Percentiles rank a stretch among this genome's conserved stretches.
phyloP scores from a whole-genome alignment of 2,113 vertebrate species.

The Phalacrocorax aristotelis region DNA sequence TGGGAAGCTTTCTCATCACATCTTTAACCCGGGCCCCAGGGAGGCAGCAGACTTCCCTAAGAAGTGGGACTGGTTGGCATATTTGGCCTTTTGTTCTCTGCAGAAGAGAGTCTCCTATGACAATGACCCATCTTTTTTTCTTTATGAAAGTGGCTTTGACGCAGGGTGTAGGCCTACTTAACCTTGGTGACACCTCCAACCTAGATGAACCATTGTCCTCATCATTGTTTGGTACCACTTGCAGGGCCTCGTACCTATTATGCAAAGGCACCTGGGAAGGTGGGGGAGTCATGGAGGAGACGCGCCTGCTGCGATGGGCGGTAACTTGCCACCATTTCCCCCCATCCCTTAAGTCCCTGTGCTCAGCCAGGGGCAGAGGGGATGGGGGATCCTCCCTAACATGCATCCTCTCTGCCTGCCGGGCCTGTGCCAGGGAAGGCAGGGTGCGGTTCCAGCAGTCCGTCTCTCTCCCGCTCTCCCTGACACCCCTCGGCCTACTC shows the following conservation, averaged over 20 bases:
- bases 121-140: neutral
- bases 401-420: too few species aligned
- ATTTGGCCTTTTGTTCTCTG: neutral
- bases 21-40: neutral
- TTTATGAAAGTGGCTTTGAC: neutral
- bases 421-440: neutral
- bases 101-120: neutral
- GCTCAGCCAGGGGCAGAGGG: neutral
- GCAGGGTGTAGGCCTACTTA: rapidly evolving
- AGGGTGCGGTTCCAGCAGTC: too few species aligned
- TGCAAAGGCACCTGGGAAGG: neutral
- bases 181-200: neutral
- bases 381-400: neutral
- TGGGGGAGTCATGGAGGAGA: neutral
- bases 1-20: neutral
- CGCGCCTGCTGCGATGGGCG: neutral
- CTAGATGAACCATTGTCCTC: neutral
- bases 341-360: neutral
- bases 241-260: neutral
- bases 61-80: neutral
- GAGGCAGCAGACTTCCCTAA: neutral
- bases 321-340: neutral
- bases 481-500: neutral
- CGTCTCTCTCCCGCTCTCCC: neutral
- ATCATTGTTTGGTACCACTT: neutral